Conservation (phyloP, 2,888 invertebrate species). For the Lissocephala sabroskyi region DNA sequence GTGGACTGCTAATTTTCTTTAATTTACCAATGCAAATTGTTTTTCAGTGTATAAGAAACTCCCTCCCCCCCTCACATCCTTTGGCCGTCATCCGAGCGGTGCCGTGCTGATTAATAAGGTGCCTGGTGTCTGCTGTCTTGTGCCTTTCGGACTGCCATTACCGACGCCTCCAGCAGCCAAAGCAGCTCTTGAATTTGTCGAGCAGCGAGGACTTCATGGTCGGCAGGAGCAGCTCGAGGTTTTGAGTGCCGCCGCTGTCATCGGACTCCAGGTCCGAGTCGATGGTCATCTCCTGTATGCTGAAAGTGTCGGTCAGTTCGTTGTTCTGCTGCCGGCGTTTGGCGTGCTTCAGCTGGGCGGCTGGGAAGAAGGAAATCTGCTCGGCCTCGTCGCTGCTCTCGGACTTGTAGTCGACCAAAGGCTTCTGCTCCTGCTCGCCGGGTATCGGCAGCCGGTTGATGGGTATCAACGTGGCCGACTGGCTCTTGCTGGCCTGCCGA, state of each 20-base stretch:
- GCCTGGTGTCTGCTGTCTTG: conserved; percentile 32
- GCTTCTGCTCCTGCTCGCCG: conserved; percentile 68
- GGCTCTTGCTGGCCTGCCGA: conserved; percentile 66
- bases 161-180: conserved; percentile 55
- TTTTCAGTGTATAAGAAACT: too few relatives aligned
- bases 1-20: not conserved
- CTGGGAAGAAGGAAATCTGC: conserved; percentile 71
- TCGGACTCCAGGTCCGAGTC: conserved; percentile 71
- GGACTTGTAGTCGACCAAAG: conserved; percentile 72
- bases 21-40: conserved; percentile 29
- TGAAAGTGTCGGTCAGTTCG: conserved; percentile 71
- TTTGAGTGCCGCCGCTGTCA: conserved; percentile 69
- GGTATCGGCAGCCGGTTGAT: conserved; percentile 71
- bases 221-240: conserved; percentile 70
- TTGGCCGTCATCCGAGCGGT: not conserved
- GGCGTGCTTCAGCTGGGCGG: conserved; percentile 55
- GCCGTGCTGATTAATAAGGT: conserved; percentile 38
- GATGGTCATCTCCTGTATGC: conserved; percentile 73
- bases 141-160: conserved; percentile 33
- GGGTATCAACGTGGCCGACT: conserved; percentile 70
- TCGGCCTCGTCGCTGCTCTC: conserved; percentile 71
- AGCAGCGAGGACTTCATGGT: conserved; percentile 61
- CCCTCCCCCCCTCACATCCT: too few relatives aligned
- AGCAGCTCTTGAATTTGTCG: conserved; percentile 57
- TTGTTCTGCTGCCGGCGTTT: conserved; percentile 58